Conservation (phyloP, 2,888 invertebrate species). For the Hipparchia semele region DNA sequence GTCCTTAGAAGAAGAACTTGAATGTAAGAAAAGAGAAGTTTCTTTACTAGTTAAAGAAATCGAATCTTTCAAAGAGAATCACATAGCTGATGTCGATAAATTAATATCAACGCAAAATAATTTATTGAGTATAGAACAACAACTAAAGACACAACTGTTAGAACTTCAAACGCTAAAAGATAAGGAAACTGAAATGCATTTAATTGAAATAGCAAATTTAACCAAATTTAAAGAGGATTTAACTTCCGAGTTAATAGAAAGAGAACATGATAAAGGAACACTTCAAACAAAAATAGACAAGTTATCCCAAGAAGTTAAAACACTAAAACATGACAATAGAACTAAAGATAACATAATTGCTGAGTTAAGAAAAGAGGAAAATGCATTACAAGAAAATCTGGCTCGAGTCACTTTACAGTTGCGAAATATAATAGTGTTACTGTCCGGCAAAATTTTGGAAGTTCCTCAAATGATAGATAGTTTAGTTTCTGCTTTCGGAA, state of each 20-base stretch:
- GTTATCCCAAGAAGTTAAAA: slow-evolving; percentile 45
- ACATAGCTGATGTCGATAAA: slow-evolving; percentile 50
- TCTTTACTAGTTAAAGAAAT: slow-evolving; percentile 47
- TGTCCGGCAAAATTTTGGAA: slow-evolving; percentile 53
- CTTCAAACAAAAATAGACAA: slow-evolving; percentile 46
- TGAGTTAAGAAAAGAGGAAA: slow-evolving; percentile 45
- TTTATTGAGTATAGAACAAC: slow-evolving; percentile 41
- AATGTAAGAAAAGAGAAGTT: slow-evolving; percentile 52
- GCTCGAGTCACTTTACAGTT: slow-evolving; percentile 49
- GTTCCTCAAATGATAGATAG: slow-evolving; percentile 53
- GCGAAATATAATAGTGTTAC: slow-evolving; percentile 51
- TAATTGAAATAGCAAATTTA: slow-evolving; percentile 43
- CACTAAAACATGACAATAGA: slow-evolving; percentile 47
- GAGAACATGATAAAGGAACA: slow-evolving; percentile 46
- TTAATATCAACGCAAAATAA: slow-evolving; percentile 50
- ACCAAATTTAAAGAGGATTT: slow-evolving; percentile 50
- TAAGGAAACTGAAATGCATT: slow-evolving; percentile 42
- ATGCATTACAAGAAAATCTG: slow-evolving; percentile 49
- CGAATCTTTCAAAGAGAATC: slow-evolving; percentile 48
- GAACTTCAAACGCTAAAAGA: slow-evolving; percentile 33
- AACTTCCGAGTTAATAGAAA: slow-evolving; percentile 43
- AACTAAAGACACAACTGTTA: slow-evolving; percentile 49
- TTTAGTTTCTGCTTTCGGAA: slow-evolving; percentile 50
- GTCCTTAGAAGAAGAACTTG: slow-evolving; percentile 46
- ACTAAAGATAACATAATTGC: slow-evolving; percentile 42